Evolutionary conservation across 2,797 vertebrate genomes (phyloP).

Genomic region (Thamnophis elegans): DNA sequence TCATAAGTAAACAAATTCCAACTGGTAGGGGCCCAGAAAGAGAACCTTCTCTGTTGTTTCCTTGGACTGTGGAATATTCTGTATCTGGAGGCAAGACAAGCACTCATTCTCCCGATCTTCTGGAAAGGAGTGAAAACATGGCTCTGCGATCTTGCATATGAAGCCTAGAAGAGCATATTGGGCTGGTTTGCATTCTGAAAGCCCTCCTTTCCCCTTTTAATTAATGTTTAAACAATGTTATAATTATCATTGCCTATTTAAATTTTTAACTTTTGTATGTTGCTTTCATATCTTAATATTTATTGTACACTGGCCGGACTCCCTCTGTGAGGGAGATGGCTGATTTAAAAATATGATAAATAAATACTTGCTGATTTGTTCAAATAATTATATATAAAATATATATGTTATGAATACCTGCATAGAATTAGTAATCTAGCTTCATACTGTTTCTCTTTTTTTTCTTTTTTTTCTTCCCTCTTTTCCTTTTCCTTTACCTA

Average conservation of each 20-base stretch:
- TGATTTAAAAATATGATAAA: background rate
- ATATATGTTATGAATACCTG: no score
- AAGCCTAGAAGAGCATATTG: background rate
- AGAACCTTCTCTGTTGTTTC: background rate
- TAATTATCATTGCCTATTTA: background rate
- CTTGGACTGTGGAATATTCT: background rate
- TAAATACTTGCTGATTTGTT: background rate
- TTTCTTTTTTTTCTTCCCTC: no score
- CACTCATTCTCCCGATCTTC: background rate
- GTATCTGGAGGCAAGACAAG: background rate
- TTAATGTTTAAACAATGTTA: background rate
- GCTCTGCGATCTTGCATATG: background rate
- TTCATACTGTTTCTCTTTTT: no score
- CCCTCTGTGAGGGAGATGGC: background rate
- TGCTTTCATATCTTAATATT: background rate
- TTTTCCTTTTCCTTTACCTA: no score
- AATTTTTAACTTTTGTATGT: background rate
- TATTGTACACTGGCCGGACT: background rate
- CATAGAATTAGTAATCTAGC: no score
- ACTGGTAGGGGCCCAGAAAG: background rate
- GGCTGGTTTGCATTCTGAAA: background rate
- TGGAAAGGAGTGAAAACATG: background rate
- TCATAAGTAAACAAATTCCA: background rate
- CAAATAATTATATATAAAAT: background rate
- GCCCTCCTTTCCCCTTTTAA: background rate